phyloP scores from a whole-genome alignment of 1,140 invertebrate species.

The Hycleus cichorii region DNA sequence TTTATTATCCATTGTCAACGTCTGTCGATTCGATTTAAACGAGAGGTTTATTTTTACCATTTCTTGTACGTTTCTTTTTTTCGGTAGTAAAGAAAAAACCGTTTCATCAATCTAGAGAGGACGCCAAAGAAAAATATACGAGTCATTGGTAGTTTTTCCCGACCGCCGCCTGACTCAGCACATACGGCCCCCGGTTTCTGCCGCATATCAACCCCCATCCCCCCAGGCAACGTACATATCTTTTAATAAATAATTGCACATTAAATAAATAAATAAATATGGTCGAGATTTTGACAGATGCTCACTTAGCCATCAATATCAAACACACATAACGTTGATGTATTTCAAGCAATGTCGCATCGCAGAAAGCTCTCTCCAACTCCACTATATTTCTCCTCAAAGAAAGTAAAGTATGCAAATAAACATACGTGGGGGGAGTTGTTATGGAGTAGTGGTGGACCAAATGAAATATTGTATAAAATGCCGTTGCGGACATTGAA shows the following conservation, averaged over 20 bases:
- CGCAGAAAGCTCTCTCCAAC: not conserved
- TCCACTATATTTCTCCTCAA: slow-evolving; percentile 37
- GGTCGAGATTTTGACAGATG: slow-evolving; percentile 36
- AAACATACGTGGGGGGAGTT: slow-evolving; percentile 33
- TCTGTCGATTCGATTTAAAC: slow-evolving; percentile 32
- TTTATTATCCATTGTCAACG: slow-evolving; percentile 34
- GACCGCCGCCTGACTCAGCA: slow-evolving; percentile 29
- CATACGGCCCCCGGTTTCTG: slow-evolving; percentile 27
- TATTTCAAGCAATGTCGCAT: slow-evolving; percentile 18
- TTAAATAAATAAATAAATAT: slow-evolving; percentile 33
- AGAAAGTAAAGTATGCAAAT: slow-evolving; percentile 37
- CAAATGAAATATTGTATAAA: slow-evolving; percentile 39
- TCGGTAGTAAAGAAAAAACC: slow-evolving; percentile 16
- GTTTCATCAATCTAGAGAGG: slow-evolving; percentile 30
- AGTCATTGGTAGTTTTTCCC: slow-evolving; percentile 24
- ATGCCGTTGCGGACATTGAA: slow-evolving; percentile 37
- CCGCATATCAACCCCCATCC: slow-evolving; percentile 22
- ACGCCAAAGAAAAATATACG: slow-evolving; percentile 30
- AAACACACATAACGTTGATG: slow-evolving; percentile 22
- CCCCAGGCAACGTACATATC: not conserved
- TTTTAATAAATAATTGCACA: not conserved
- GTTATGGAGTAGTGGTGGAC: slow-evolving; percentile 30
- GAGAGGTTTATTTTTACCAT: slow-evolving; percentile 35
- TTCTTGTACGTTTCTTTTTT: slow-evolving; percentile 28
- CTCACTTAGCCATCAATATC: slow-evolving; percentile 37